A percentile compares a stretch with the other conserved stretches of the same genome.
Conservation (phyloP, 1,140 invertebrate species). For the Helicoverpa armigera region DNA sequence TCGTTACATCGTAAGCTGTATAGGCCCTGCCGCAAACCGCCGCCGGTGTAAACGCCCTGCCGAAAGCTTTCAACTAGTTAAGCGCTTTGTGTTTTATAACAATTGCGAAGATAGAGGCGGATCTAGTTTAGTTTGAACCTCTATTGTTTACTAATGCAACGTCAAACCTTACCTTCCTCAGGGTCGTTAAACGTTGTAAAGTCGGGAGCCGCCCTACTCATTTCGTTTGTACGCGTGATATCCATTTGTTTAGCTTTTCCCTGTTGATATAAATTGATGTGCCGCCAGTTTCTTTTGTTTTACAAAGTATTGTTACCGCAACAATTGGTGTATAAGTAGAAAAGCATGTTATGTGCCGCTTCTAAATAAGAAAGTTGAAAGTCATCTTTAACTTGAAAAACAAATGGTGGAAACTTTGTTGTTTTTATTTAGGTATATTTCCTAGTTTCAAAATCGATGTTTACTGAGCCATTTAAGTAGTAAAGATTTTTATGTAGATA, state of each 20-base stretch:
- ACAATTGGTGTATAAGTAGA: constrained; percentile 42
- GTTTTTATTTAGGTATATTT: neutral
- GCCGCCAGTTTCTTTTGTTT: constrained; percentile 46
- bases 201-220: constrained; percentile 68
- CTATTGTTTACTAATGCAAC: constrained; percentile 81
- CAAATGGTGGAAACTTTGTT: neutral
- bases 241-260: constrained; percentile 59
- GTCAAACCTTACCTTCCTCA: constrained; percentile 68
- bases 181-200: constrained; percentile 76
- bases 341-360: constrained; percentile 35
- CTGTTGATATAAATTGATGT: constrained; percentile 55
- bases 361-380: constrained; percentile 33
- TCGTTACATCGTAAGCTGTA: constrained; percentile 30
- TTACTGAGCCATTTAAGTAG: neutral
- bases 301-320: constrained; percentile 31
- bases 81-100: constrained; percentile 77
- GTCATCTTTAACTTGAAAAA: constrained; percentile 27
- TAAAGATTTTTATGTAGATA: too few relatives aligned
- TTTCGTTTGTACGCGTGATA: constrained; percentile 63
- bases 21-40: constrained; percentile 11
- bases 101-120: constrained; percentile 78
- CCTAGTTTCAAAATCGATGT: neutral
- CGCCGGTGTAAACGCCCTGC: constrained; percentile 57
- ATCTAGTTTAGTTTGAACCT: constrained; percentile 74
- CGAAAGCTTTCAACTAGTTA: constrained; percentile 78